A percentile compares a stretch with the other conserved stretches of the same genome.
phyloP scores from a whole-genome alignment of 2,797 vertebrate species.

The Toxotes lorentzi region DNA sequence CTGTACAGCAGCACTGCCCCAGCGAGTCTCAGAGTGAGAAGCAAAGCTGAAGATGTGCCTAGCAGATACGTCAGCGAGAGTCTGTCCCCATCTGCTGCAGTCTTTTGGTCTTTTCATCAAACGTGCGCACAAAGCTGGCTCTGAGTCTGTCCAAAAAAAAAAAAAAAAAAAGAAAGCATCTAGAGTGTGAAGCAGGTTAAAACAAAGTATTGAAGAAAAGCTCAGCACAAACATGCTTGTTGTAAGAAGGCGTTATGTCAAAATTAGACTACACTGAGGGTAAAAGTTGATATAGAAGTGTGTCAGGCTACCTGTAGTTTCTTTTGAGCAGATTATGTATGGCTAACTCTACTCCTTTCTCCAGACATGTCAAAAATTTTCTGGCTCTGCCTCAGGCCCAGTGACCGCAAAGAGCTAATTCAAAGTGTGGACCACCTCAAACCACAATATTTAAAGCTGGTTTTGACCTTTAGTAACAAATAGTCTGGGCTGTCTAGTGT shows the following conservation, averaged over 20 bases:
- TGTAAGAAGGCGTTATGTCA: background rate
- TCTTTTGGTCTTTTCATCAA: constrained; percentile 60
- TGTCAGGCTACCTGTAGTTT: background rate
- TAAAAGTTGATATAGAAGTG: background rate
- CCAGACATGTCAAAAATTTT: constrained; percentile 37
- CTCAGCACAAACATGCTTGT: background rate
- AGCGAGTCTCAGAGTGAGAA: constrained; percentile 46
- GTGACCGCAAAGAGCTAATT: constrained; percentile 12
- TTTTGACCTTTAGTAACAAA: constrained; percentile 49
- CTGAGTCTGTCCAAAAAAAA: constrained; percentile 17
- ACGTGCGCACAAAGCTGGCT: constrained; percentile 23
- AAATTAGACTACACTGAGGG: background rate
- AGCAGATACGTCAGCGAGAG: constrained; percentile 44
- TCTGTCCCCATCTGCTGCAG: constrained; percentile 59
- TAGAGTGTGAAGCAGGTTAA: background rate
- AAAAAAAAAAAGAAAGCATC: background rate
- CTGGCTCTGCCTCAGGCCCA: background rate
- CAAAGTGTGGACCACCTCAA: background rate
- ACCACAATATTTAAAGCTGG: constrained; percentile 35
- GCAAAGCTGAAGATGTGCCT: constrained; percentile 54
- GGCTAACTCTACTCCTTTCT: background rate
- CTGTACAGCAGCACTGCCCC: constrained; percentile 44
- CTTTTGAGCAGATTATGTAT: constrained; percentile 4
- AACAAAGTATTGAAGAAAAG: background rate
- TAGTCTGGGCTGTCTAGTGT: background rate